Conservation (phyloP, 2,888 invertebrate genomes). For the Epirrita christyi region DNA sequence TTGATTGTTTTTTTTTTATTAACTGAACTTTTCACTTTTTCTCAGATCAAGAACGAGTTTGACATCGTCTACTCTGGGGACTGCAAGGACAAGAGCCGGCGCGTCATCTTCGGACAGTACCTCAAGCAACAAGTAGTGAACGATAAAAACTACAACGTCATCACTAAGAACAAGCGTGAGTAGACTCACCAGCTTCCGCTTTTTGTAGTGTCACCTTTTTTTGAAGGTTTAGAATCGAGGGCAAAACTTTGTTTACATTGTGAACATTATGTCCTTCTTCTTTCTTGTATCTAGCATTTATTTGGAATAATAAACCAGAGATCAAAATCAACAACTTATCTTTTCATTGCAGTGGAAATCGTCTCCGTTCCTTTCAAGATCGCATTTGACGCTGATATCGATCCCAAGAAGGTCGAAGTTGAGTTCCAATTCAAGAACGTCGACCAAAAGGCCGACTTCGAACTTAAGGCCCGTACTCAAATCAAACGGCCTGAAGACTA, state of each 20-base stretch:
- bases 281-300: too few relatives aligned
- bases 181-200: neutral
- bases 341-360: slow-evolving; percentile 77
- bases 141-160: slow-evolving; percentile 71
- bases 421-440: slow-evolving; percentile 84
- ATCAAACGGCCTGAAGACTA: slow-evolving; percentile 75
- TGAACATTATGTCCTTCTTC: too few relatives aligned
- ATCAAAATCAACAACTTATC: neutral
- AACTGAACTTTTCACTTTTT: too few relatives aligned
- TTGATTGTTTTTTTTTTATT: too few relatives aligned
- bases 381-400: slow-evolving; percentile 83
- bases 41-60: slow-evolving; percentile 75
- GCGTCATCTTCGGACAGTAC: slow-evolving; percentile 77
- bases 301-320: too few relatives aligned
- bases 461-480: slow-evolving; percentile 81
- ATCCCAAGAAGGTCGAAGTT: slow-evolving; percentile 82
- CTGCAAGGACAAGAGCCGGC: slow-evolving; percentile 79
- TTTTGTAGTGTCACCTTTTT: too few relatives aligned
- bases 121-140: slow-evolving; percentile 65
- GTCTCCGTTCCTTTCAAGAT: slow-evolving; percentile 77
- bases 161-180: slow-evolving; percentile 81
- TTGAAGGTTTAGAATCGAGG: too few relatives aligned
- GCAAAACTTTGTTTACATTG: too few relatives aligned
- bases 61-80: slow-evolving; percentile 86
- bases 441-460: slow-evolving; percentile 85